Base-by-base conservation (phyloP, 2,888 invertebrate species). In the Entomobrya multifasciata region DNA sequence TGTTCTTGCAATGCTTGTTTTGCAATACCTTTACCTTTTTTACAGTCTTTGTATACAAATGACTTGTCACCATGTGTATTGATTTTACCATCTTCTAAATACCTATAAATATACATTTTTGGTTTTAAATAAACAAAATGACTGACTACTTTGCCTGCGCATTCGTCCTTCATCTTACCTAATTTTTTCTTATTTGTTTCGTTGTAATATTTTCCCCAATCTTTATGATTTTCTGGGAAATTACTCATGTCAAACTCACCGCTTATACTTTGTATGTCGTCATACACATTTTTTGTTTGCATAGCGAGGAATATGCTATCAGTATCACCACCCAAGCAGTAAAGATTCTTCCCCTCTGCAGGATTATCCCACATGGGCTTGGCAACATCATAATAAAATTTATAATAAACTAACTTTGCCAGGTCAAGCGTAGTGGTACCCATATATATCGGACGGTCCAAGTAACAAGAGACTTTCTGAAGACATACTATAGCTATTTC, bases 21-120 rank as follows among this genome's bases (percentile, higher is more conserved):
- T 27, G 52, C 27, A n/a, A 76, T 49, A 17, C 76, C 76, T 57
- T 76, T 76, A 5, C 36, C 76, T 41, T 76, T 76, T 47, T 76
- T 76, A 10, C 49, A 55, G n/a, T 49, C 49, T 49, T 49, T 57
- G 0, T 17, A 20, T 10, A 44, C 47, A 22, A 36, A 25, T 52
- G 25, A 8, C 20, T 10, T 30, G 10, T 20, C 22, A n/a, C 76
- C 57, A 11, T 3, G 3, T 15, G 22, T n/a, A 6, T 17, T 1
- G 1, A 17, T 20, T 1, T 8, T n/a, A 13, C 8, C n/a, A 15
- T 11, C 36, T n/a, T 55, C 52, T 17, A 17, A 55, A 25, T 57
- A 55, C 11, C 57, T 30, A 13, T 57, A 76, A 8, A 11, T 15
- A 41, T 76, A 76, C 76, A 76, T 76, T 76, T 76, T 76, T 1